These are phyloP conservation scores for Acanthosepion pharaonis DNA, from an alignment of 2,888 invertebrate genomes.

Conservation along the genomic window DNA sequence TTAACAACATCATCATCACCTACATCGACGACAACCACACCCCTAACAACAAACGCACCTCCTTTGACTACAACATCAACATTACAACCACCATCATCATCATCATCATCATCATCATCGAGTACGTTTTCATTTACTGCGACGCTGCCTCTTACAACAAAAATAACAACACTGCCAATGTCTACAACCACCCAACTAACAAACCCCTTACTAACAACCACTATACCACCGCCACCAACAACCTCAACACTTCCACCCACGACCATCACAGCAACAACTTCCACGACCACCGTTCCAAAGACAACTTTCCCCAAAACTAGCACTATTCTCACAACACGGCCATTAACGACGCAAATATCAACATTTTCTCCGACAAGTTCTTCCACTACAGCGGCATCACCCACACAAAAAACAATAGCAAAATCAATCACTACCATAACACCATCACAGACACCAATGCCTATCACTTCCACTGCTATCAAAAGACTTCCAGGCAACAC, in stretches of 20 bases:
- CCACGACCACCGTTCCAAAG: neutral
- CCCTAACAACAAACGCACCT: too few species aligned
- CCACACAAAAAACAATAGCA: neutral
- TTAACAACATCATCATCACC: too few species aligned
- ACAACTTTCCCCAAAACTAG: neutral
- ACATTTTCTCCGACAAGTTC: neutral
- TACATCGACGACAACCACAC: too few species aligned
- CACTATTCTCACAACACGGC: neutral
- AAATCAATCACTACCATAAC: neutral
- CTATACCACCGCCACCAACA: neutral
- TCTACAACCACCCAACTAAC: constrained; percentile 8
- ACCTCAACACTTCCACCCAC: constrained; percentile 14
- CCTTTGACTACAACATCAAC: neutral
- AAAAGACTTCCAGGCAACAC: neutral
- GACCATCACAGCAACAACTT: neutral
- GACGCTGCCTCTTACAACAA: neutral
- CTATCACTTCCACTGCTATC: neutral
- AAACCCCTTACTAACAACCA: constrained; percentile 8
- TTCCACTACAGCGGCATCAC: neutral
- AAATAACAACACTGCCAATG: constrained; percentile 1
- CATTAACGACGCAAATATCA: neutral
- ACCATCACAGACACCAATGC: neutral
- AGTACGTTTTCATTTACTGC: neutral
- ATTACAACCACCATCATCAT: neutral
- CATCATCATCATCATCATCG: neutral